Percentiles rank a stretch among this genome's conserved stretches.
Conservation (phyloP, 2,888 invertebrate genomes). For the Diplolepis rosae region DNA sequence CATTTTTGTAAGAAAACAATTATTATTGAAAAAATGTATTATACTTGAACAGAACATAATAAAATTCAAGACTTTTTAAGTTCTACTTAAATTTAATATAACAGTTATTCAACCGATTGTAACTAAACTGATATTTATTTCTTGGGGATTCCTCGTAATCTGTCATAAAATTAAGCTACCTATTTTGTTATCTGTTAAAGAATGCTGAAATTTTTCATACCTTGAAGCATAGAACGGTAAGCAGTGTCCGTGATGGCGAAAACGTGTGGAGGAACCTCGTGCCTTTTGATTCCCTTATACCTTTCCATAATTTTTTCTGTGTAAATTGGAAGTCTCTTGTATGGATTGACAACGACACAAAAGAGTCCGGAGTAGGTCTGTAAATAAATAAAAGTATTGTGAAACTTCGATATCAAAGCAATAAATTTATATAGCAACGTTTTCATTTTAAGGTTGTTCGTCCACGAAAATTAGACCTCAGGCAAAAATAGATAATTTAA, state of each 20-base stretch:
- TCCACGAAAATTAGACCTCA: no score
- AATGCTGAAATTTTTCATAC: constrained; percentile 74
- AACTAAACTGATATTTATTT: background rate
- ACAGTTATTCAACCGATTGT: background rate
- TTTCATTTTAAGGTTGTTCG: background rate
- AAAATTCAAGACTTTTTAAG: no score
- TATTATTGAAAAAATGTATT: no score
- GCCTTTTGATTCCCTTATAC: constrained; percentile 99
- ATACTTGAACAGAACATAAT: no score
- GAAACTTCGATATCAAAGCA: background rate
- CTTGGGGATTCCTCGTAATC: no score
- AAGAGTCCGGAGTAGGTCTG: constrained; percentile 99
- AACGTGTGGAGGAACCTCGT: constrained; percentile 99
- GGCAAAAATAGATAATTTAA: no score
- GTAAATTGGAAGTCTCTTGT: constrained; percentile 99
- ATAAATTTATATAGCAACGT: background rate
- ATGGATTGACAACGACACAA: constrained; percentile 99
- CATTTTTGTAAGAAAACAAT: no score
- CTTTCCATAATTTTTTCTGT: constrained; percentile 99
- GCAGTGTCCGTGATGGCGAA: constrained; percentile 99
- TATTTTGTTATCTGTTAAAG: background rate
- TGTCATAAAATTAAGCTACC: background rate
- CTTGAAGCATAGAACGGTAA: constrained; percentile 99
- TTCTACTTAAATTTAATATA: background rate
- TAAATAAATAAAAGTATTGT: constrained; percentile 67